These are phyloP conservation scores for Menura novaehollandiae DNA, from an alignment of 2,113 vertebrate species.

Conservation along the genomic window DNA sequence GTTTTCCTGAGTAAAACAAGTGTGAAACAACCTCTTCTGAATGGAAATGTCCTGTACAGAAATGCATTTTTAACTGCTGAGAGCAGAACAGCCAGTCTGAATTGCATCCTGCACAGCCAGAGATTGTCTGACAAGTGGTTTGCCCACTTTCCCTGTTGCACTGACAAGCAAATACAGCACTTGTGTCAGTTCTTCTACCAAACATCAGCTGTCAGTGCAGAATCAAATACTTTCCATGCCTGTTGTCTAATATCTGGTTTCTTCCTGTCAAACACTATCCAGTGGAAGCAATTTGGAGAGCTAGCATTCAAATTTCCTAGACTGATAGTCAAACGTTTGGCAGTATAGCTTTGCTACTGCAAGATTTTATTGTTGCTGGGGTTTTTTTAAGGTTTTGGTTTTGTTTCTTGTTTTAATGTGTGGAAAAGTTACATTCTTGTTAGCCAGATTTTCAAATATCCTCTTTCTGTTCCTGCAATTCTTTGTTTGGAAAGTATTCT, in stretches of 20 bases:
- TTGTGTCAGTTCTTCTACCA: neutral
- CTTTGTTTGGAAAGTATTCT: neutral
- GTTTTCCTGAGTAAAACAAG: neutral
- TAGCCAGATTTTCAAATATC: neutral
- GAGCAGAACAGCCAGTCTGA: neutral
- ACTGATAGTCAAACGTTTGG: neutral
- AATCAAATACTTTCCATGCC: neutral
- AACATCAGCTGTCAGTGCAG: neutral
- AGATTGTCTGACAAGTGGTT: neutral
- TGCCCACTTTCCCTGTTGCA: neutral
- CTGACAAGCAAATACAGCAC: rapidly evolving
- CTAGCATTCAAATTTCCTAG: neutral
- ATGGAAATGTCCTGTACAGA: neutral
- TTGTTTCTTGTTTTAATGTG: neutral
- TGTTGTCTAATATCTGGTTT: neutral
- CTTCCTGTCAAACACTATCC: neutral
- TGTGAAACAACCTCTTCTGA: neutral
- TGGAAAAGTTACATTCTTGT: no score
- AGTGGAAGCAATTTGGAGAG: neutral
- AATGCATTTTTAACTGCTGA: neutral
- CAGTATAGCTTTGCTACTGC: neutral
- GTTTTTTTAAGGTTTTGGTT: neutral
- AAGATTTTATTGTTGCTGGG: neutral
- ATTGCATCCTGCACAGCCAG: neutral
- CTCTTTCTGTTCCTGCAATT: neutral